phyloP scores from a whole-genome alignment of 2,888 invertebrate species.

The Eupelmus urozonus region DNA sequence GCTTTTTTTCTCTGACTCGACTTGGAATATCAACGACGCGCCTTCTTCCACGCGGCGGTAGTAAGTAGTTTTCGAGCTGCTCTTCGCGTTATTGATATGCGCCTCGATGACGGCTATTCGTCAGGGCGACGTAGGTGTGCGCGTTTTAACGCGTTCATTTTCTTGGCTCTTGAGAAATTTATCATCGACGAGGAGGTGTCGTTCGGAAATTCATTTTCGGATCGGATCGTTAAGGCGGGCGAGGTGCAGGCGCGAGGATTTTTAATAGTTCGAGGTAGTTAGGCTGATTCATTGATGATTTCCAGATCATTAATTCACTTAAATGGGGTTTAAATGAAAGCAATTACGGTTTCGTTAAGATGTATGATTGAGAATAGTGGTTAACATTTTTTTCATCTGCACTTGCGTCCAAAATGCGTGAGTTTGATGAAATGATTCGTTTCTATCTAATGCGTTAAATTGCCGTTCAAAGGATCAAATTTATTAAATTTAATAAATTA shows the following conservation, averaged over 20 bases:
- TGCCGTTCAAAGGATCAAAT: neutral
- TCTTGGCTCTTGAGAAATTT: constrained; percentile 4
- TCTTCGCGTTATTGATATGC: constrained; percentile 23
- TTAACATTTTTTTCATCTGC: neutral
- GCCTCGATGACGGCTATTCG: constrained; percentile 30
- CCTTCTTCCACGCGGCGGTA: too few relatives aligned
- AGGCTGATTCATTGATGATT: neutral
- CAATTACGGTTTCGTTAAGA: neutral
- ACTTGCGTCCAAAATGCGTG: neutral
- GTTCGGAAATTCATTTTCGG: neutral
- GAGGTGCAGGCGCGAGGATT: neutral
- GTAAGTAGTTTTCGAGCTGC: too few relatives aligned
- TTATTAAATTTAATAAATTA: too few relatives aligned
- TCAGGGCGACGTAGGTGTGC: constrained; percentile 19
- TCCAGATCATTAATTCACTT: neutral
- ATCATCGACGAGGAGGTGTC: constrained; percentile 14
- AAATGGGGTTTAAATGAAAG: neutral
- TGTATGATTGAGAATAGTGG: neutral
- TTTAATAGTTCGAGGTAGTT: neutral
- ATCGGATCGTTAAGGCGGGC: neutral
- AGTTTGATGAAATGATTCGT: neutral
- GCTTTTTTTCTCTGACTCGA: too few relatives aligned
- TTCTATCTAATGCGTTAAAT: neutral
- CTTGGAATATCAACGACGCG: too few relatives aligned
- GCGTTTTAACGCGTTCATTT: constrained; percentile 40